Evolutionary conservation across 2,888 invertebrate species (phyloP).

Genomic region (Pelosia muscerda): DNA sequence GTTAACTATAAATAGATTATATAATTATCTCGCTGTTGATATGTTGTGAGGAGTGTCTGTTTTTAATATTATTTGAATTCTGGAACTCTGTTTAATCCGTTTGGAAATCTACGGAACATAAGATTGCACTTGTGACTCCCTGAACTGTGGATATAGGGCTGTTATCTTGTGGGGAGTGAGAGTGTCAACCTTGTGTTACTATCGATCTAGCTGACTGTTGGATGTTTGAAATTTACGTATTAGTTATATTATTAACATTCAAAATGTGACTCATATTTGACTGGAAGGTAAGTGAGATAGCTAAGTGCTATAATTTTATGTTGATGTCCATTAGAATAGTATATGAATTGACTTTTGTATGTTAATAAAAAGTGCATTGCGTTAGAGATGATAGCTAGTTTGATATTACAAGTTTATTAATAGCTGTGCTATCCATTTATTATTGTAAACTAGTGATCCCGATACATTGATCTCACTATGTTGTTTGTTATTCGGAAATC

Average conservation of each 20-base stretch:
- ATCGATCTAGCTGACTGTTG: slow-evolving; percentile 46
- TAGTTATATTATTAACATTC: slow-evolving; percentile 40
- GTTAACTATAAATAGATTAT: slow-evolving; percentile 77
- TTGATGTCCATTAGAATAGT: slow-evolving; percentile 55
- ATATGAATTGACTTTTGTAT: slow-evolving; percentile 53
- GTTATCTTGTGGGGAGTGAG: slow-evolving; percentile 8
- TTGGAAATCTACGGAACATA: slow-evolving; percentile 33
- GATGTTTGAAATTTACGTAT: slow-evolving; percentile 35
- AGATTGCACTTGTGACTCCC: slow-evolving; percentile 24
- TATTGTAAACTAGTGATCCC: slow-evolving; percentile 56
- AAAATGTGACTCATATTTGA: slow-evolving; percentile 52
- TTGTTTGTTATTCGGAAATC: slow-evolving; percentile 67
- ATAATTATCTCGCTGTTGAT: slow-evolving; percentile 73
- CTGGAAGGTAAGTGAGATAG: slow-evolving; percentile 49
- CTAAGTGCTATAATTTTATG: slow-evolving; percentile 56
- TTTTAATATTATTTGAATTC: slow-evolving; percentile 83
- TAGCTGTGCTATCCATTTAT: slow-evolving; percentile 52
- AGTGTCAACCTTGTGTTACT: slow-evolving; percentile 28
- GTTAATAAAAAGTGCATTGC: slow-evolving; percentile 53
- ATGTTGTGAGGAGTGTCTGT: slow-evolving; percentile 70
- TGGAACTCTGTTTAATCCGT: slow-evolving; percentile 61
- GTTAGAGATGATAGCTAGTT: slow-evolving; percentile 55
- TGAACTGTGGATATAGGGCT: slow-evolving; percentile 5
- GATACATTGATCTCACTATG: slow-evolving; percentile 78
- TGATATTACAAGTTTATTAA: slow-evolving; percentile 47